Conservation (phyloP, 2,113 vertebrate species). For the Procavia capensis region DNA sequence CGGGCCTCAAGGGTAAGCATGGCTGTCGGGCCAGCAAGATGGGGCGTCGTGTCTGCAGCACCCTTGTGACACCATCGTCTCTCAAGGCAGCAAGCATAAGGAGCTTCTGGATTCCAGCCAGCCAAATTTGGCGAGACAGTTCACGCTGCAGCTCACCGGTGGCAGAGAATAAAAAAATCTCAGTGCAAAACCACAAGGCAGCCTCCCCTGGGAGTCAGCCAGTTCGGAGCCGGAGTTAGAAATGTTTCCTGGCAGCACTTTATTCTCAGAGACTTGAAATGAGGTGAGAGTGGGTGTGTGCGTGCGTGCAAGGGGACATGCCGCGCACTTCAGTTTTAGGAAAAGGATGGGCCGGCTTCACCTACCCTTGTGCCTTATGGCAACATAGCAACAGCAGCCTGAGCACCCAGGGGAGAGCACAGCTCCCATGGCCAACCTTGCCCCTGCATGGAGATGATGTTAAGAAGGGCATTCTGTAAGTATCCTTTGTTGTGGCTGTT, state of each 20-base stretch:
- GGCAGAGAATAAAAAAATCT: slow-evolving; percentile 8
- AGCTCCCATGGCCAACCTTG: rapidly evolving
- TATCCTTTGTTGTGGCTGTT: background rate
- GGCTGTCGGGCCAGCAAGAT: background rate
- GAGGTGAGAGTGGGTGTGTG: background rate
- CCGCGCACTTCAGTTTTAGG: background rate
- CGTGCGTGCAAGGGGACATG: rapidly evolving
- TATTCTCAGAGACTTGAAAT: slow-evolving; percentile 60
- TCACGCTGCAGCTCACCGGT: background rate
- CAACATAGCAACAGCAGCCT: rapidly evolving
- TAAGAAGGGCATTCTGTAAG: background rate
- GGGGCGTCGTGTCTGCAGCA: rapidly evolving
- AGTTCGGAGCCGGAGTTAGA: background rate
- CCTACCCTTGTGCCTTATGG: rapidly evolving
- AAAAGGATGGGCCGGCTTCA: background rate
- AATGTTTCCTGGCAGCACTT: background rate
- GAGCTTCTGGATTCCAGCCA: rapidly evolving
- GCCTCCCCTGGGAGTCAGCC: background rate
- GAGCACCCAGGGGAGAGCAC: rapidly evolving
- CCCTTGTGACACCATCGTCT: rapidly evolving
- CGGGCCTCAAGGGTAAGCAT: background rate
- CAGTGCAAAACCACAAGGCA: slow-evolving; percentile 33
- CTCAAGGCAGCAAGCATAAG: background rate
- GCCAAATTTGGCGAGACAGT: background rate
- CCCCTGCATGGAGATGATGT: background rate